Evolutionary conservation across 2,888 invertebrate species (phyloP), one percentile per base, ranked within the genome.

Genomic region (Meloe dianella): DNA sequence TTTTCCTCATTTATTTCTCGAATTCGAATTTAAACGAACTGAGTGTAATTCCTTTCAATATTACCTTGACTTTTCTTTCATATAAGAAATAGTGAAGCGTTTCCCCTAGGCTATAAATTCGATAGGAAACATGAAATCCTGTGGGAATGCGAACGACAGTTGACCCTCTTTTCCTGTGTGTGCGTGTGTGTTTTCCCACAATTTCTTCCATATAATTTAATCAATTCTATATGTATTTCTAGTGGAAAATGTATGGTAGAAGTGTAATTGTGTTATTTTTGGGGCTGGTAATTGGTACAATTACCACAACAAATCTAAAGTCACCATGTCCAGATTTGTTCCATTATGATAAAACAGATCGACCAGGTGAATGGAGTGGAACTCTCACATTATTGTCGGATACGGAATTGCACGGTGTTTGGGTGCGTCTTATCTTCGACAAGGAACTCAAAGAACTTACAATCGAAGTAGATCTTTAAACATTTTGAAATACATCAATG

Each of bases 301-400:
- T 41, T 12, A 56, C 32, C 20, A 8, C 41, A 8, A 32, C 5
- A 17, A 51, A 64, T 56, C 6, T 58, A 12, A 47, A 60, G 10
- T 77, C 77, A n/a, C 78, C 78, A 3, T 80, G 80, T 68, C 77
- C 79, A 8, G 74, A 75, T n/a, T 66, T 73, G 30, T 78, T 80
- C 69, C 71, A 71, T 27, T 79, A 79, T 67, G 75, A 75, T n/a
- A 65, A 67, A 35, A 54, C 63, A 58, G 70, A 74, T 61, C 57
- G 75, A 35, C 57, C 64, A 6, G 76, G 75, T 27, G 66, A 70
- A 61, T 76, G 77, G 77, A 72, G 68, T 14, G 79, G 76, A 63
- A 73, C 67, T 24, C 56, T 80, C 14, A 70, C 73, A 57, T 64
- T 79, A 30, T 61, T 71, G 58, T 71, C 78, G 20, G 76, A 77